Evolutionary conservation across 2,888 invertebrate genomes (phyloP).

Genomic region (Nymphalis polychloros): DNA sequence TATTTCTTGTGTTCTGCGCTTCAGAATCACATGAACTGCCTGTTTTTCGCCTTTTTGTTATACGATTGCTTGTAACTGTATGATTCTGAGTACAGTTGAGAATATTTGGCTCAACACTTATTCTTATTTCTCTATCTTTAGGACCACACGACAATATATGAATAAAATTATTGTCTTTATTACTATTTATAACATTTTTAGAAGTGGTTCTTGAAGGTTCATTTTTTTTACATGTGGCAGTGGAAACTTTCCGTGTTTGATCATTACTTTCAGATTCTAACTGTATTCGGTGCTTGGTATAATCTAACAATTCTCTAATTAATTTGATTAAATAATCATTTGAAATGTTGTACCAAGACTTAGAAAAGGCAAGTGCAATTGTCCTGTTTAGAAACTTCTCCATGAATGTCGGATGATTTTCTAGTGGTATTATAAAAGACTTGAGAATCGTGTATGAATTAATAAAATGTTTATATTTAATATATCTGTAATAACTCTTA

Average conservation of each 20-base stretch:
- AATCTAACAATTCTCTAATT: slow-evolving; percentile 18
- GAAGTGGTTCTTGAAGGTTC: neutral
- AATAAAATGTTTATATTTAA: slow-evolving; percentile 48
- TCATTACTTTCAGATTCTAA: neutral
- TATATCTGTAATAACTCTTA: neutral
- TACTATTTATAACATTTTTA: neutral
- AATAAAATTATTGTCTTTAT: neutral
- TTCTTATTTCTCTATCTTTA: slow-evolving; percentile 43
- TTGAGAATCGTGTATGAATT: slow-evolving; percentile 47
- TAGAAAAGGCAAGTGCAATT: slow-evolving; percentile 16
- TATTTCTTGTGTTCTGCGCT: too few species aligned
- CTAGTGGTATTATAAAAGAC: slow-evolving; percentile 49
- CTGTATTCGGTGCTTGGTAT: slow-evolving; percentile 14
- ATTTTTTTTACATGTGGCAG: neutral
- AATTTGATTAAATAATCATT: neutral
- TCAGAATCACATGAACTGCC: too few species aligned
- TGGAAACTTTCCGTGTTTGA: neutral
- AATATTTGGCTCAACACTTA: slow-evolving; percentile 35
- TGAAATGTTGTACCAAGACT: slow-evolving; percentile 7
- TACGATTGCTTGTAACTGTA: too few species aligned
- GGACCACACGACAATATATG: slow-evolving; percentile 13
- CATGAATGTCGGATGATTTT: slow-evolving; percentile 46
- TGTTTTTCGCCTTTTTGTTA: too few species aligned
- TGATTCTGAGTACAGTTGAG: slow-evolving; percentile 2
- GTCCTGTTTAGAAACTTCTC: slow-evolving; percentile 45